Percentiles rank a stretch among this genome's conserved stretches.
These are phyloP conservation scores for Agrotis clavis DNA, from an alignment of 2,888 invertebrate genomes.

Conservation along the genomic window DNA sequence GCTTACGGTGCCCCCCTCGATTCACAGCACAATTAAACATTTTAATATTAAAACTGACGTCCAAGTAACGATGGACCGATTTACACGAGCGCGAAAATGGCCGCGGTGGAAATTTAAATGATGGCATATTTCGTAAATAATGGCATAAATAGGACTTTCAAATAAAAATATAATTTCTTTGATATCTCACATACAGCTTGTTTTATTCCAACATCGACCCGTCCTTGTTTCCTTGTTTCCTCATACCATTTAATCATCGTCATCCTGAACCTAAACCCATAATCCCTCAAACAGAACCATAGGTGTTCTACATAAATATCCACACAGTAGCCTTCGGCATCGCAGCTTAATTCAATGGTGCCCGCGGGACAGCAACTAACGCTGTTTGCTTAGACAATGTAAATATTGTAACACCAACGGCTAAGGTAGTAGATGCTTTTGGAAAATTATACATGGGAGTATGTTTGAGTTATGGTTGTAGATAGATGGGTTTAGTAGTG, in stretches of 20 bases:
- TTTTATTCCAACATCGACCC: no score
- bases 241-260: not conserved
- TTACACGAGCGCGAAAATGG: no score
- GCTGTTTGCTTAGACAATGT: constrained; percentile 57
- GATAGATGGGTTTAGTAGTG: constrained; percentile 3
- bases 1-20: no score
- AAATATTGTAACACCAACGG: constrained; percentile 59
- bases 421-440: constrained; percentile 37
- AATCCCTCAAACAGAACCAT: constrained; percentile 28
- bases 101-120: no score
- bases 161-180: no score
- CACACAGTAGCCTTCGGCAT: constrained; percentile 44
- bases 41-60: no score
- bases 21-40: no score
- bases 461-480: constrained; percentile 5
- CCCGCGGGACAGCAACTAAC: constrained; percentile 59
- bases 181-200: no score
- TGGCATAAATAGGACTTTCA: no score
- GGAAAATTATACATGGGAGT: constrained; percentile 17
- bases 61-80: no score
- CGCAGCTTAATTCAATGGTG: constrained; percentile 66
- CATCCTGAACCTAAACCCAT: not conserved
- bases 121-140: no score
- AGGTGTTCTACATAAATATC: constrained; percentile 53
- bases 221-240: no score